These are phyloP conservation scores for Ophthalmolycus amberensis DNA, from an alignment of 2,113 vertebrate species.

Conservation along the genomic window DNA sequence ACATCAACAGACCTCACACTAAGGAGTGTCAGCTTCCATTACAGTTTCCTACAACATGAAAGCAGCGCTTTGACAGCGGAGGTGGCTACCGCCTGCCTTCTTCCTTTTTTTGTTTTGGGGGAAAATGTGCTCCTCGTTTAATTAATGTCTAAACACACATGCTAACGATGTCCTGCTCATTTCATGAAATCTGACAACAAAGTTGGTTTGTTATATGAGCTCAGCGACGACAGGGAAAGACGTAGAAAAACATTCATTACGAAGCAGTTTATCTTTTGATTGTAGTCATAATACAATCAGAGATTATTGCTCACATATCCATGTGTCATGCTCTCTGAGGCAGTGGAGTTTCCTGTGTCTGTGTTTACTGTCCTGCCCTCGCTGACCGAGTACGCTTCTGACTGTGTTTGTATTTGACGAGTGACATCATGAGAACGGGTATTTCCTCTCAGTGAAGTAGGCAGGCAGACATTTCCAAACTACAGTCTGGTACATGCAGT, in stretches of 20 bases:
- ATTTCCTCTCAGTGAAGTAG: conserved; percentile 29
- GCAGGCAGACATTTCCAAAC: neutral
- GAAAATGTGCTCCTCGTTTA: neutral
- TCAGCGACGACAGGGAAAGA: neutral
- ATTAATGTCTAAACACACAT: neutral
- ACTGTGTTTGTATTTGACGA: conserved; percentile 24
- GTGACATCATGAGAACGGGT: neutral
- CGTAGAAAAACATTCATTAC: neutral
- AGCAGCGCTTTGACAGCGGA: neutral
- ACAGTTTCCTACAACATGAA: neutral
- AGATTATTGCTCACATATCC: neutral
- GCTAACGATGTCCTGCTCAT: neutral
- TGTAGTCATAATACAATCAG: too few relatives aligned
- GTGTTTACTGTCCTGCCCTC: neutral
- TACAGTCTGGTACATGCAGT: neutral
- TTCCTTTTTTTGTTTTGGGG: neutral
- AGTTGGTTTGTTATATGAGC: neutral
- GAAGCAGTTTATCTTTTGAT: neutral
- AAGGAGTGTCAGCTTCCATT: neutral
- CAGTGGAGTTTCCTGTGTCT: conserved; percentile 39
- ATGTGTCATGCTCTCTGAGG: neutral
- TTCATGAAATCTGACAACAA: neutral
- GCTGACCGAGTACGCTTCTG: conserved; percentile 5
- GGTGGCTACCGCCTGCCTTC: neutral
- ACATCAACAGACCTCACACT: neutral